These are phyloP conservation scores for Cotesia congregata DNA, from an alignment of 2,888 invertebrate species.

Conservation along the genomic window DNA sequence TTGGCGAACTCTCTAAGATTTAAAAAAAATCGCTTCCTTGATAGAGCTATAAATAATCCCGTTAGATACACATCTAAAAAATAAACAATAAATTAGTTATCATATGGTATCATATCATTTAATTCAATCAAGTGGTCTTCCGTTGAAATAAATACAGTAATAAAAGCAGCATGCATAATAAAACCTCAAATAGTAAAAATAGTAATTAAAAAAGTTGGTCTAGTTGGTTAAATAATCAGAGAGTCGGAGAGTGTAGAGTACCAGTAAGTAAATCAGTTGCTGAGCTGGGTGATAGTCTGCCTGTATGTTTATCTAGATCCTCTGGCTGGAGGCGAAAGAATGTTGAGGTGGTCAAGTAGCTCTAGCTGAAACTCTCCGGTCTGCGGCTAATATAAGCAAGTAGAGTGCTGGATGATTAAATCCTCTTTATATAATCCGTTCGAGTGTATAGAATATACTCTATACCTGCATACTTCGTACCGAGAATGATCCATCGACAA, in stretches of 20 bases:
- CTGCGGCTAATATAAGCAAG: not conserved
- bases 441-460: too few species aligned
- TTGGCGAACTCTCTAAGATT: too few species aligned
- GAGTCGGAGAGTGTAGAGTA: not conserved
- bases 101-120: not conserved
- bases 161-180: not conserved
- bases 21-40: too few species aligned
- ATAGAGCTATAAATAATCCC: not conserved
- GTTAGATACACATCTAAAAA: not conserved
- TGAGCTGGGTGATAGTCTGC: not conserved
- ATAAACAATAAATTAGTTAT: not conserved
- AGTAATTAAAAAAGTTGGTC: conserved; percentile 4
- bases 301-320: not conserved
- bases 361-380: conserved; percentile 18
- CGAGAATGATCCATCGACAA: conserved; percentile 31
- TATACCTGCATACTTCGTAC: conserved; percentile 1
- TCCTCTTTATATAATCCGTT: conserved; percentile 46
- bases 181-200: conserved; percentile 13
- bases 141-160: not conserved
- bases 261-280: conserved; percentile 26
- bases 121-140: not conserved
- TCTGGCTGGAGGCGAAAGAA: conserved; percentile 15
- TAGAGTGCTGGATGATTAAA: conserved; percentile 44
- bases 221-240: conserved; percentile 36
- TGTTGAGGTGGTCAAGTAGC: conserved; percentile 24